Evolutionary conservation across 2,888 invertebrate species (phyloP).

Genomic region (Sycophila texana): DNA sequence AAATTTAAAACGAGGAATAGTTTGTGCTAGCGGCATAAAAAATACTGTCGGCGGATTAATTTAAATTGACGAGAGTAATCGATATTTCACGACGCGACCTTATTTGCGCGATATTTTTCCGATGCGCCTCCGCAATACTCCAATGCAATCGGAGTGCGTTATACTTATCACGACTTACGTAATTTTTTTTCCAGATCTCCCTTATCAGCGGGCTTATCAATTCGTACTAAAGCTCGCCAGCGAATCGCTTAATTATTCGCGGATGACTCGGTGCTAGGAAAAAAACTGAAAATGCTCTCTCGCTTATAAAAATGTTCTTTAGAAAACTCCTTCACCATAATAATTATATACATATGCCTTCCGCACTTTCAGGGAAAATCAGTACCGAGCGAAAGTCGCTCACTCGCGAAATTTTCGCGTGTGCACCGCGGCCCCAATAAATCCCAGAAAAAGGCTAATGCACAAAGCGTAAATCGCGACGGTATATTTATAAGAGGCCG

Average conservation of each 20-base stretch:
- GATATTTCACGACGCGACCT: slow-evolving; percentile 5
- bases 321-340: too few species aligned
- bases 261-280: slow-evolving; percentile 17
- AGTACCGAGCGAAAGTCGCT: too few species aligned
- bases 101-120: slow-evolving; percentile 35
- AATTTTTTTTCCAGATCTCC: slow-evolving; percentile 42
- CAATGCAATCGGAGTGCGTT: slow-evolving; percentile 26
- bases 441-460: too few species aligned
- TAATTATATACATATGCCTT: too few species aligned
- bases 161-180: slow-evolving; percentile 41
- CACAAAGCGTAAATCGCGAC: slow-evolving; percentile 6
- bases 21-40: too few species aligned
- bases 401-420: too few species aligned
- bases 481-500: slow-evolving; percentile 15
- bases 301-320: too few species aligned
- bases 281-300: slow-evolving; percentile 18
- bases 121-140: neutral
- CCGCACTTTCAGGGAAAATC: too few species aligned
- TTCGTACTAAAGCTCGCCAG: slow-evolving; percentile 42
- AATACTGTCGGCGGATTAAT: neutral
- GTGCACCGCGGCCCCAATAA: too few species aligned
- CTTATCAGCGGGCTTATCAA: slow-evolving; percentile 44
- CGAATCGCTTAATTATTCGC: slow-evolving; percentile 47
- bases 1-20: too few species aligned
- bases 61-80: neutral